Conservation (phyloP, 2,113 vertebrate species). For the Euleptes europaea region DNA sequence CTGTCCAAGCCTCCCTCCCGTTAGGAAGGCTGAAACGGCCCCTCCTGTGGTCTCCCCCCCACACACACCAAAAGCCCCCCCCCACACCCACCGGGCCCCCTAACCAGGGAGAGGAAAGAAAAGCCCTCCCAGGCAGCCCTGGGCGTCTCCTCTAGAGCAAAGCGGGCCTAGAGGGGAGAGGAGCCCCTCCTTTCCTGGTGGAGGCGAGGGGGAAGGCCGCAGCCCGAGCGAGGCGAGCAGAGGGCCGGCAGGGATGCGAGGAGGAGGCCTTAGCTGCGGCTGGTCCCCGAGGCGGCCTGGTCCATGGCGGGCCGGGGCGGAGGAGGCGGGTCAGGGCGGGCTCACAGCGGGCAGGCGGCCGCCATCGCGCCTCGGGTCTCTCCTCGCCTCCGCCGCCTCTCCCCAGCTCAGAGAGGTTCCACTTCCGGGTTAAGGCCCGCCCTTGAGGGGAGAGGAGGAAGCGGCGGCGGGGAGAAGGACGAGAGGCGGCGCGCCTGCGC, state of each 20-base stretch:
- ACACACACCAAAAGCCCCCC: neutral
- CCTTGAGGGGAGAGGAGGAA: conserved; percentile 26
- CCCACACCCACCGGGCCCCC: neutral
- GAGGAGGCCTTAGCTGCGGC: neutral
- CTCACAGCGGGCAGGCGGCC: conserved; percentile 51
- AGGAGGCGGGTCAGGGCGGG: conserved; percentile 32
- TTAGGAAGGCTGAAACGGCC: neutral
- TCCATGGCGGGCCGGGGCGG: neutral
- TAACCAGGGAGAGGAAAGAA: too few relatives aligned
- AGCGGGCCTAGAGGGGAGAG: neutral
- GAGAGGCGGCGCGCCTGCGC: neutral
- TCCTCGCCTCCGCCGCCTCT: neutral
- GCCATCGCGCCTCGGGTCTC: conserved; percentile 46
- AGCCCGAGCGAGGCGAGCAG: neutral
- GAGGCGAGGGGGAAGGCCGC: neutral
- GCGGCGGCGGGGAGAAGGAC: conserved; percentile 15
- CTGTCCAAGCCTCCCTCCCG: neutral
- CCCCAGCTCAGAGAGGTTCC: neutral
- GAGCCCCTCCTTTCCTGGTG: neutral
- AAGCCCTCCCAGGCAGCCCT: neutral
- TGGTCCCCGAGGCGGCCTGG: neutral
- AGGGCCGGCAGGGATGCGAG: neutral
- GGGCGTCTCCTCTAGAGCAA: too few relatives aligned
- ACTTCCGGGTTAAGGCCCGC: conserved; percentile 57
- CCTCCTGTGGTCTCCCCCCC: neutral